Conservation (phyloP, 2,797 vertebrate species). For the Pangasius djambal region DNA sequence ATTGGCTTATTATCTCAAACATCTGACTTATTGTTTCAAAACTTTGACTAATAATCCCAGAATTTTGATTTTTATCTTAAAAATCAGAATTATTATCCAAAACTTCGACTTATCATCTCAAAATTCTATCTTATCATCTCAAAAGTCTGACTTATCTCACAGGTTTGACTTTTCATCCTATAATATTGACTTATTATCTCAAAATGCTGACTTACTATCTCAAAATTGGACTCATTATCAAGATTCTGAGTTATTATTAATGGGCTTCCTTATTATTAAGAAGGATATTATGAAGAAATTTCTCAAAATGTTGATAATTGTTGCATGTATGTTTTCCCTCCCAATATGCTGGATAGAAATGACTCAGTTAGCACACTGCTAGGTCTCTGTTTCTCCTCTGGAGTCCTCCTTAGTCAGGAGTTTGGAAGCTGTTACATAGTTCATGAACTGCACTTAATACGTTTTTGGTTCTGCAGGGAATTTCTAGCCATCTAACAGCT, state of each 20-base stretch:
- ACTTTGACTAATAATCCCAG: not conserved
- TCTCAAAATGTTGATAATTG: not conserved
- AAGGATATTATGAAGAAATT: not conserved
- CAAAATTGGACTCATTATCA: not conserved
- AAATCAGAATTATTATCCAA: not conserved
- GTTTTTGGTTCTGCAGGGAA: not conserved
- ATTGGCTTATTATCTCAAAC: not conserved
- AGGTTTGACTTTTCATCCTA: not conserved
- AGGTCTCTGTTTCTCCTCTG: not conserved
- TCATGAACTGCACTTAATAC: not conserved
- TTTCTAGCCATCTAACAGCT: not conserved
- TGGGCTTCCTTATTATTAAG: not conserved
- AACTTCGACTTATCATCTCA: not conserved
- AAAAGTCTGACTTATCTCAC: not conserved
- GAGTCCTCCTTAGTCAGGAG: not conserved
- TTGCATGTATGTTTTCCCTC: not conserved
- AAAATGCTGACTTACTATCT: not conserved
- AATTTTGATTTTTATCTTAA: not conserved
- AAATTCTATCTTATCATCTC: not conserved
- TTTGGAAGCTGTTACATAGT: not conserved
- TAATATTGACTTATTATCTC: not conserved
- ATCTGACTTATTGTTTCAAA: not conserved
- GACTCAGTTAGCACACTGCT: not conserved
- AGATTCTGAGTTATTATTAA: not conserved
- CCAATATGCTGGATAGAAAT: not conserved